Conservation (phyloP, 2,888 invertebrate species). For the Hypolimnas misippus region DNA sequence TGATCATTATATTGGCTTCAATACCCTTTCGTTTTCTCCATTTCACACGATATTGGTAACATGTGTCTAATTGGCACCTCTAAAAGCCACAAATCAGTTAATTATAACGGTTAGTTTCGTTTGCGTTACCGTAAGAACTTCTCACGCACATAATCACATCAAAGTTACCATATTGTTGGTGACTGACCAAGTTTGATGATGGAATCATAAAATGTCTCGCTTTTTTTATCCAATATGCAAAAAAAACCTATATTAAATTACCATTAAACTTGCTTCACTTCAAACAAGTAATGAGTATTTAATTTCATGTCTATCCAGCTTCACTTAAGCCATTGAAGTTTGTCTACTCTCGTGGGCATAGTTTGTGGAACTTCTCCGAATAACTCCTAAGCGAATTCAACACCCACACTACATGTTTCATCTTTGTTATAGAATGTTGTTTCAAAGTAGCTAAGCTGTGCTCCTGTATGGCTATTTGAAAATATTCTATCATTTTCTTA, state of each 20-base stretch:
- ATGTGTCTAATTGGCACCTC: too few species aligned
- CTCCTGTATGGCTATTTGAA: background rate
- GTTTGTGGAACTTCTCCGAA: slow-evolving; percentile 20
- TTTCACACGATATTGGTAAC: too few species aligned
- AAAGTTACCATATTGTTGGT: too few species aligned
- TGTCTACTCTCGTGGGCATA: slow-evolving; percentile 23
- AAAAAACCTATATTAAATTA: background rate
- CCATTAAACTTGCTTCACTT: background rate
- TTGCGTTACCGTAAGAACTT: too few species aligned
- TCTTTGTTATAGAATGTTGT: slow-evolving; percentile 4
- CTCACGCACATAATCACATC: too few species aligned
- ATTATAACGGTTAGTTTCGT: too few species aligned
- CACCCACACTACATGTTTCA: slow-evolving; percentile 18
- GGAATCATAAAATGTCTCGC: too few species aligned
- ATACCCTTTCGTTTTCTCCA: too few species aligned
- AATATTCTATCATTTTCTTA: background rate
- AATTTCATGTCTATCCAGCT: slow-evolving; percentile 22
- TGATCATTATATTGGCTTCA: too few species aligned
- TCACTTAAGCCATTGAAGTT: slow-evolving; percentile 18
- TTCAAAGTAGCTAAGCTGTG: background rate
- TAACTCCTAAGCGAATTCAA: slow-evolving; percentile 23
- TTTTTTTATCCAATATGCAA: too few species aligned
- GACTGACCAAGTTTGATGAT: too few species aligned
- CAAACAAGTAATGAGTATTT: slow-evolving; percentile 15
- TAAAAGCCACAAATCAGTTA: too few species aligned